Evolutionary conservation across 2,113 vertebrate genomes (phyloP).

Genomic region (Genyomyrus donnyi): DNA sequence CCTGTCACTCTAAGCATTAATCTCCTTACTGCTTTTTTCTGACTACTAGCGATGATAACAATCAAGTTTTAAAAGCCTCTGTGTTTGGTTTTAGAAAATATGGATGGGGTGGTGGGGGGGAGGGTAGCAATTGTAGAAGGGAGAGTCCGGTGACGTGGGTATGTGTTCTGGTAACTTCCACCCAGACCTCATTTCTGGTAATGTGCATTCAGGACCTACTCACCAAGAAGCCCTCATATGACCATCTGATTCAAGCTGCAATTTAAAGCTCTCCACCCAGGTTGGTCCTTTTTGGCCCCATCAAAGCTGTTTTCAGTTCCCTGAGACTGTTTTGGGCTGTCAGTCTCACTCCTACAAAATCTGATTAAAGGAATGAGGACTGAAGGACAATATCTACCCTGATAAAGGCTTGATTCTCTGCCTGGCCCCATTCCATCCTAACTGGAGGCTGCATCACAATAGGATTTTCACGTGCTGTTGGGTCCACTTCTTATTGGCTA

Average conservation of each 20-base stretch:
- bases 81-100: no score
- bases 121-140: background rate
- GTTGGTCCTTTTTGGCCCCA: background rate
- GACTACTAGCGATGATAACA: background rate
- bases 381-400: background rate
- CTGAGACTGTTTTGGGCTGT: background rate
- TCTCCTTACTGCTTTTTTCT: background rate
- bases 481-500: background rate
- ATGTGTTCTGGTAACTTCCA: background rate
- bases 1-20: background rate
- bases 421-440: background rate
- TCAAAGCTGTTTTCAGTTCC: background rate
- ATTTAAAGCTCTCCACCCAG: background rate
- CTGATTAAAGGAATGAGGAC: background rate
- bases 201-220: background rate
- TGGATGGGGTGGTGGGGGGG: no score
- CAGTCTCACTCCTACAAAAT: background rate
- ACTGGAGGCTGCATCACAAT: background rate
- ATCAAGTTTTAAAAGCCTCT: no score
- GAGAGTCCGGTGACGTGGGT: background rate
- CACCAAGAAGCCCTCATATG: background rate
- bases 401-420: background rate
- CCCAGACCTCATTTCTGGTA: background rate
- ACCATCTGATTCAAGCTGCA: background rate
- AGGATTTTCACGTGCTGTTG: background rate